Evolutionary conservation across 2,113 vertebrate genomes (phyloP).

Genomic region (Shinisaurus crocodilurus): DNA sequence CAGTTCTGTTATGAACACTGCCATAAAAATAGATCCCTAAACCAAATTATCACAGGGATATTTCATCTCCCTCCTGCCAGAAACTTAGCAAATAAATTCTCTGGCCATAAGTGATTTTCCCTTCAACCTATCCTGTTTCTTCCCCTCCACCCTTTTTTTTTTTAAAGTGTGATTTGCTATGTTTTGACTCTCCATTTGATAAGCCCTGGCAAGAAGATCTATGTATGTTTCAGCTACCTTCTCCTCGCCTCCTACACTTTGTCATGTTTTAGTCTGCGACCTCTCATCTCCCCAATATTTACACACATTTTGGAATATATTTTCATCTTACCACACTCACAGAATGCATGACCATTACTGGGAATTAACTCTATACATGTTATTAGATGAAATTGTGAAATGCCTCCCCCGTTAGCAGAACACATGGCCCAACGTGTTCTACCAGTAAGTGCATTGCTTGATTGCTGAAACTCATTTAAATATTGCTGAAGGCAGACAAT

Average conservation of each 20-base stretch:
- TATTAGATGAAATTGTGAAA: not conserved
- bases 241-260: conserved; percentile 26
- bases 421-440: not conserved
- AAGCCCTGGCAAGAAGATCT: conserved; percentile 56
- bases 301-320: conserved; percentile 34
- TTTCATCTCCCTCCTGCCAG: conserved; percentile 29
- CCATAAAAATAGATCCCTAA: conserved; percentile 53
- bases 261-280: conserved; percentile 67
- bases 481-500: not conserved
- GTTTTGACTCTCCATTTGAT: conserved; percentile 54
- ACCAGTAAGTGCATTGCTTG: not conserved
- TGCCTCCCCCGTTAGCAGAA: not conserved
- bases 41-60: conserved; percentile 40
- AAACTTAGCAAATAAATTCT: conserved; percentile 56
- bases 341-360: not conserved
- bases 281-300: conserved; percentile 38
- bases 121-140: conserved; percentile 44
- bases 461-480: not conserved
- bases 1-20: conserved; percentile 31
- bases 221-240: conserved; percentile 55
- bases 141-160: not conserved
- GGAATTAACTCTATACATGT: not conserved
- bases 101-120: conserved; percentile 50
- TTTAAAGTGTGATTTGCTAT: conserved; percentile 54
- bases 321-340: not conserved